These are phyloP conservation scores for Solenodon paradoxus DNA, from an alignment of 2,113 vertebrate species.

Conservation along the genomic window DNA sequence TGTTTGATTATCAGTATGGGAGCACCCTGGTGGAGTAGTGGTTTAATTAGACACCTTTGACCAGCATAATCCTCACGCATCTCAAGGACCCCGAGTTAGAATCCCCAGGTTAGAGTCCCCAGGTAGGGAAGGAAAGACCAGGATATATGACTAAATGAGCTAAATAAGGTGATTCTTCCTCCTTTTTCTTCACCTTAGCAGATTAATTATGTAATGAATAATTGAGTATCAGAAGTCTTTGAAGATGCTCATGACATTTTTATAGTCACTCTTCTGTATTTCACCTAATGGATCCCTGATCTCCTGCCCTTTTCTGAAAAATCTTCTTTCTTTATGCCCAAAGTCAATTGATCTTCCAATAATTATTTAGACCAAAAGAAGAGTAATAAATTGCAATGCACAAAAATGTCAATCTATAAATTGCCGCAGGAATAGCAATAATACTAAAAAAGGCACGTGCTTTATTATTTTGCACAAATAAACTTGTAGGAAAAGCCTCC, in stretches of 20 bases:
- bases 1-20: no score
- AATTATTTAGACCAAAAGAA: conserved; percentile 38
- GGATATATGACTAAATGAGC: no score
- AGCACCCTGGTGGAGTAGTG: no score
- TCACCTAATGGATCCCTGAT: background rate
- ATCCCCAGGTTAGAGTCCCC: no score
- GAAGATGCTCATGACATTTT: background rate
- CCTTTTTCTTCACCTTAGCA: no score
- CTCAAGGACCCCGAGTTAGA: no score
- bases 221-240: background rate
- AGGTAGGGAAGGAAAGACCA: no score
- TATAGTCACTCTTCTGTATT: background rate
- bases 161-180: no score
- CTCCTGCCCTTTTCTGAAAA: background rate
- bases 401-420: background rate
- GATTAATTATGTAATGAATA: background rate
- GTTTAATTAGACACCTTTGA: no score
- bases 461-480: background rate
- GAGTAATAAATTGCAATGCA: background rate
- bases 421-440: background rate
- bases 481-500: background rate
- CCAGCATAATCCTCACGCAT: no score
- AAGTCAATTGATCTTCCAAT: conserved; percentile 12
- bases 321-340: background rate
- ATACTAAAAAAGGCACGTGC: background rate